A percentile compares a stretch with the other conserved stretches of the same genome.
Conservation (phyloP, 2,888 invertebrate species). For the Coelinius sp. region DNA sequence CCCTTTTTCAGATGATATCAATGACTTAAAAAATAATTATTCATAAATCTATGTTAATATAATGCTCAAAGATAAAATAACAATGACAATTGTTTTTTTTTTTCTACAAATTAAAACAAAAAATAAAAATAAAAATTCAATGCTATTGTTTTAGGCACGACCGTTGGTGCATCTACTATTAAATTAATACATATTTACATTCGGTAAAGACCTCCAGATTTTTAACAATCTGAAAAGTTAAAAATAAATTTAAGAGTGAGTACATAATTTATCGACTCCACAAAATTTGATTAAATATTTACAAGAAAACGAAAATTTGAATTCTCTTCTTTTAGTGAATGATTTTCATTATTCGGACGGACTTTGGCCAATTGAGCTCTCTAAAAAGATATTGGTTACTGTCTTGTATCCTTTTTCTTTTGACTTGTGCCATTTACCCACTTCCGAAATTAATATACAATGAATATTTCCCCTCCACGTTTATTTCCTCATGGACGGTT, state of each 20-base stretch:
- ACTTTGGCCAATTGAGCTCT: slow-evolving; percentile 61
- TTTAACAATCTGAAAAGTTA: background rate
- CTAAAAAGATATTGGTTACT: slow-evolving; percentile 37
- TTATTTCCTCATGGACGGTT: slow-evolving; percentile 3
- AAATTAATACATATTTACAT: slow-evolving; percentile 36
- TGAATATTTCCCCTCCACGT: background rate
- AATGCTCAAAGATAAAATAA: slow-evolving; percentile 2
- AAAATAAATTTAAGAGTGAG: slow-evolving; percentile 3
- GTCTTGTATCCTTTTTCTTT: slow-evolving; percentile 29
- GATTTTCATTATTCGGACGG: slow-evolving; percentile 63
- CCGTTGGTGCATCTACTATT: slow-evolving; percentile 27
- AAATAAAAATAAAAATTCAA: background rate
- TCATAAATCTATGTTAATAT: background rate
- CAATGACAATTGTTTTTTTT: background rate
- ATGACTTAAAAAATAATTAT: background rate
- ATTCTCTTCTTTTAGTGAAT: slow-evolving; percentile 14
- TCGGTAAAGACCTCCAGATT: slow-evolving; percentile 21
- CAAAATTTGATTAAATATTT: too few species aligned
- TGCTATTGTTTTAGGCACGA: slow-evolving; percentile 37
- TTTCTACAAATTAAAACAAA: background rate
- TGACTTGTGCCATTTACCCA: slow-evolving; percentile 11
- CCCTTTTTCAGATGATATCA: background rate
- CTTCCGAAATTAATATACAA: background rate
- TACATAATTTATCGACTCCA: background rate
- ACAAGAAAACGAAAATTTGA: slow-evolving; percentile 12